These are phyloP conservation scores for Erethizon dorsatum DNA, from an alignment of 2,797 vertebrate genomes.

Conservation along the genomic window DNA sequence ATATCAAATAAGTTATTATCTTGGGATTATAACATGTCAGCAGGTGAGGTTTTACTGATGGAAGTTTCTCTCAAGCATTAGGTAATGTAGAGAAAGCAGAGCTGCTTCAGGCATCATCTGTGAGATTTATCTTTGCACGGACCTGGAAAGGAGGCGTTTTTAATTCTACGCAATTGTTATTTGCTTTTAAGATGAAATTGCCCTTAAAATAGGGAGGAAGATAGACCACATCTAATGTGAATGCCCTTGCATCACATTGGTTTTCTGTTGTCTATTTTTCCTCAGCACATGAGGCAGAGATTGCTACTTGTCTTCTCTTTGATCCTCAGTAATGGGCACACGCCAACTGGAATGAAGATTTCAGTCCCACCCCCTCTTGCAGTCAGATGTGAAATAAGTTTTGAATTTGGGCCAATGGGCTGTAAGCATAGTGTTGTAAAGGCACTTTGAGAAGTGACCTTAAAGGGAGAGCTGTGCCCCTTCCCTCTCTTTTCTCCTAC, in stretches of 20 bases:
- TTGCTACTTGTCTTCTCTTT: background rate
- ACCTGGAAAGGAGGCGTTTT: background rate
- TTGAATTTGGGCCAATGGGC: background rate
- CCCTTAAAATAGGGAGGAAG: background rate
- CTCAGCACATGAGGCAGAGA: background rate
- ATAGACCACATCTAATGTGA: background rate
- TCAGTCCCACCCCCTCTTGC: background rate
- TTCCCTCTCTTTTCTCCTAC: background rate
- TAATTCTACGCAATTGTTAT: background rate
- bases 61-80: background rate
- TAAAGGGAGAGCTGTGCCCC: background rate
- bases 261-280: background rate
- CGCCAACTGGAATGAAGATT: background rate
- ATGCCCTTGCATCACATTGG: background rate
- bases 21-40: background rate
- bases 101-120: rapidly evolving
- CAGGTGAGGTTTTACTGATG: background rate
- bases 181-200: slow-evolving; percentile 41
- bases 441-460: background rate
- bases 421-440: background rate
- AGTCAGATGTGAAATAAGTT: background rate
- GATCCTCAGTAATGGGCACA: background rate
- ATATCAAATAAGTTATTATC: background rate
- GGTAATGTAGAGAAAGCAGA: background rate
- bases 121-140: background rate